Conservation (phyloP, 2,888 invertebrate species). For the Colostygia pectinataria region DNA sequence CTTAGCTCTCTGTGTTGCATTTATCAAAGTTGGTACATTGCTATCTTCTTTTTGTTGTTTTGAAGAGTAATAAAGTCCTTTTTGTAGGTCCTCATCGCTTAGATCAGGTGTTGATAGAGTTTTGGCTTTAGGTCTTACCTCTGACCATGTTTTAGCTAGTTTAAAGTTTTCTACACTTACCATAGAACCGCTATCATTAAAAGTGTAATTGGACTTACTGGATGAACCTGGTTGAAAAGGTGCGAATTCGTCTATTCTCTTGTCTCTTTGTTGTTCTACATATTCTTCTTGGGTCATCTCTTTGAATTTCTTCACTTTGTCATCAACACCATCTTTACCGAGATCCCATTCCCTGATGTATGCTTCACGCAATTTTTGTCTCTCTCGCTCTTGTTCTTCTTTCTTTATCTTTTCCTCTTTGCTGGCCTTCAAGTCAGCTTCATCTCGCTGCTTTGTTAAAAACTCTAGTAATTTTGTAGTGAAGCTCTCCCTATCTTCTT, state of each 20-base stretch:
- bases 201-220: slow-evolving; percentile 46
- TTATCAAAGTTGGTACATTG: slow-evolving; percentile 1
- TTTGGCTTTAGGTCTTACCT: slow-evolving; percentile 56
- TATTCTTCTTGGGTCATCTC: slow-evolving; percentile 90
- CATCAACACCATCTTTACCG: slow-evolving; percentile 85
- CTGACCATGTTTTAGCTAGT: slow-evolving; percentile 60
- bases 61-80: slow-evolving; percentile 66
- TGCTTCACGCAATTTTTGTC: slow-evolving; percentile 75
- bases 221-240: slow-evolving; percentile 76
- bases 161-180: slow-evolving; percentile 31
- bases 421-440: slow-evolving; percentile 70
- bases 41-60: slow-evolving; percentile 28
- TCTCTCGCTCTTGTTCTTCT: slow-evolving; percentile 72
- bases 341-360: slow-evolving; percentile 88
- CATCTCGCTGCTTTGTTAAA: slow-evolving; percentile 74
- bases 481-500: slow-evolving; percentile 71
- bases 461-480: slow-evolving; percentile 69
- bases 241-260: slow-evolving; percentile 90
- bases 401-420: slow-evolving; percentile 65
- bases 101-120: slow-evolving; percentile 58
- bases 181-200: slow-evolving; percentile 61
- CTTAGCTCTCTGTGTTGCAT: slow-evolving; percentile 1
- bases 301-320: slow-evolving; percentile 66
- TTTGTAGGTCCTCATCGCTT: slow-evolving; percentile 42
- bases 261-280: slow-evolving; percentile 88